Percentiles rank a stretch among this genome's conserved stretches.
These are phyloP conservation scores for Grammomys dolichurus DNA, from an alignment of 2,113 vertebrate genomes.

Conservation along the genomic window DNA sequence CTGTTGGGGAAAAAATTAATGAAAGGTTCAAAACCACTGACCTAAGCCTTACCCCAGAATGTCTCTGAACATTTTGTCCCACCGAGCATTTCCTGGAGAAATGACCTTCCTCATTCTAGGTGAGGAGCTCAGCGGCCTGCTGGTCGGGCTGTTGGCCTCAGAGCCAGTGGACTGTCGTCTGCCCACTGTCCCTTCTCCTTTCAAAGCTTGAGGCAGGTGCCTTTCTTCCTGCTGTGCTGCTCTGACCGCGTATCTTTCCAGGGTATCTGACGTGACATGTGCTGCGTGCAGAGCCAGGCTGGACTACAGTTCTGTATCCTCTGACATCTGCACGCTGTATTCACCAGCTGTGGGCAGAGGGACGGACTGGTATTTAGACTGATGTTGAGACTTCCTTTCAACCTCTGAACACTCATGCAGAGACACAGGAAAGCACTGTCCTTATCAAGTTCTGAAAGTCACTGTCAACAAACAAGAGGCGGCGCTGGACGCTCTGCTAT, in stretches of 20 bases:
- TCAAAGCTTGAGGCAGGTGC: neutral
- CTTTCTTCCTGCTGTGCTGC: neutral
- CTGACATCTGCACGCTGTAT: neutral
- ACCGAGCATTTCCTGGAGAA: slow-evolving; percentile 35
- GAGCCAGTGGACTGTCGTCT: neutral
- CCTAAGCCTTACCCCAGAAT: slow-evolving; percentile 70
- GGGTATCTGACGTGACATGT: neutral
- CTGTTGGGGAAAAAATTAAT: slow-evolving; percentile 59
- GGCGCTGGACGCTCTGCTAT: accelerated
- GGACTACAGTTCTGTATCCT: neutral
- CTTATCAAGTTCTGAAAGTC: slow-evolving; percentile 25
- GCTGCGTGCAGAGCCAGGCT: neutral
- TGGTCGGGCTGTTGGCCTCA: neutral
- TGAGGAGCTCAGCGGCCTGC: neutral
- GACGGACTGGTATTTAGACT: neutral
- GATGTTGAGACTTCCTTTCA: neutral
- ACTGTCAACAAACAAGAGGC: too few species aligned
- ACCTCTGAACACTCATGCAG: neutral
- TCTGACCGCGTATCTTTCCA: neutral
- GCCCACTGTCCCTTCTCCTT: neutral
- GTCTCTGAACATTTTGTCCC: slow-evolving; percentile 71
- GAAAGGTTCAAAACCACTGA: slow-evolving; percentile 70
- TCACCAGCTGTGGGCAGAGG: neutral
- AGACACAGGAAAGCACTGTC: neutral
- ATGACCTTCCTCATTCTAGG: slow-evolving; percentile 60